phyloP scores from a whole-genome alignment of 2,113 vertebrate species.

The Nerophis ophidion region DNA sequence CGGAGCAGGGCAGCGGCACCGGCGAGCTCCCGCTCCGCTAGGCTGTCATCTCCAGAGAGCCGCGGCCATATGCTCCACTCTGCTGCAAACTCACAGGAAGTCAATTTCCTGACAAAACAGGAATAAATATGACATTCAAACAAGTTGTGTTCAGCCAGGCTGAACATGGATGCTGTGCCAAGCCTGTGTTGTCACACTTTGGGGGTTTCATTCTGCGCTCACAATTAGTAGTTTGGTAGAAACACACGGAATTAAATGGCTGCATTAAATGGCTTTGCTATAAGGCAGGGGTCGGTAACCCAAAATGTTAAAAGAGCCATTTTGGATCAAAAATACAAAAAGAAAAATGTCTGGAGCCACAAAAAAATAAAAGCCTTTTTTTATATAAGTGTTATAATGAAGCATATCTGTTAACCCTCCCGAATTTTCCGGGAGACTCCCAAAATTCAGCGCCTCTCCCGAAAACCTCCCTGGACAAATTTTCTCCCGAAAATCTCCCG shows the following conservation, averaged over 20 bases:
- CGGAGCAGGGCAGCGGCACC: slow-evolving; percentile 88
- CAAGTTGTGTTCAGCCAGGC: slow-evolving; percentile 99
- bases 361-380: no score
- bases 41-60: slow-evolving; percentile 99
- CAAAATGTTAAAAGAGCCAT: no score
- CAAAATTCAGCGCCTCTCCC: no score
- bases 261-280: slow-evolving; percentile 13
- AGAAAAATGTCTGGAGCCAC: no score
- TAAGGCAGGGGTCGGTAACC: no score
- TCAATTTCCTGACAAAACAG: slow-evolving; percentile 99
- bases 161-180: slow-evolving; percentile 81
- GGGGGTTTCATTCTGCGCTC: slow-evolving; percentile 75
- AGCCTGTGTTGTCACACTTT: slow-evolving; percentile 79
- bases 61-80: slow-evolving; percentile 99
- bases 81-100: slow-evolving; percentile 96
- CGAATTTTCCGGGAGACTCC: no score
- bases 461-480: no score
- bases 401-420: no score
- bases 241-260: slow-evolving; percentile 25
- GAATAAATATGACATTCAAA: slow-evolving; percentile 99
- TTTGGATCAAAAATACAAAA: no score
- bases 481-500: no score
- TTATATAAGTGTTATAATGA: no score
- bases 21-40: slow-evolving; percentile 98
- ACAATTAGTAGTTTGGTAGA: slow-evolving; percentile 26